A percentile compares a stretch with the other conserved stretches of the same genome.
These are phyloP conservation scores for Agrotis segetum DNA, from an alignment of 2,888 invertebrate species.

Conservation along the genomic window DNA sequence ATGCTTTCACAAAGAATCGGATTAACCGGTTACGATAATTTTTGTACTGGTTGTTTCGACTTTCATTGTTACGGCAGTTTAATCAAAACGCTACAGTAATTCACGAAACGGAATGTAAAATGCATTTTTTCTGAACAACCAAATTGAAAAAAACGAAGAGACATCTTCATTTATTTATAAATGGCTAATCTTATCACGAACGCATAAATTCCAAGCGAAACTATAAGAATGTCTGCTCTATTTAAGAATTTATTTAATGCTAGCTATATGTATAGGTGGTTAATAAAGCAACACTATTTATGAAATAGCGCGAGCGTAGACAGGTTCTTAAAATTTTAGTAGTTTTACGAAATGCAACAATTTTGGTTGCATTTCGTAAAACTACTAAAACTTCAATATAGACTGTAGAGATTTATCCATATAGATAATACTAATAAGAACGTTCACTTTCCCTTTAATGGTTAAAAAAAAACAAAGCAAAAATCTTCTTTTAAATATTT, in stretches of 20 bases:
- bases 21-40: constrained; percentile 62
- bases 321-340: constrained; percentile 5
- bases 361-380: constrained; percentile 22
- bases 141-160: no score
- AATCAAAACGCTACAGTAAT: constrained; percentile 17
- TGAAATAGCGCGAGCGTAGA: constrained; percentile 17
- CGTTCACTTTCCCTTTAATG: constrained; percentile 19
- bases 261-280: background rate
- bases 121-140: constrained; percentile 22
- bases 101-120: constrained; percentile 24
- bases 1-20: constrained; percentile 63
- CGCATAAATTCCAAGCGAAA: background rate
- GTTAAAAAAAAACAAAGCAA: background rate
- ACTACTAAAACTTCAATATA: constrained; percentile 24
- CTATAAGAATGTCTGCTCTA: constrained; percentile 1
- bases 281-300: background rate
- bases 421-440: constrained; percentile 2
- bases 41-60: constrained; percentile 25
- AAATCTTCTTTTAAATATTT: background rate
- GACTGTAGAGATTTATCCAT: background rate
- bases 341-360: no score
- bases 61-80: constrained; percentile 38
- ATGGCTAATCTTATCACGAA: background rate
- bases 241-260: no score
- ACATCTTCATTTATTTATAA: background rate